Evolutionary conservation across 1,140 invertebrate genomes (phyloP).

Genomic region (Pseudomyrmex concolor): DNA sequence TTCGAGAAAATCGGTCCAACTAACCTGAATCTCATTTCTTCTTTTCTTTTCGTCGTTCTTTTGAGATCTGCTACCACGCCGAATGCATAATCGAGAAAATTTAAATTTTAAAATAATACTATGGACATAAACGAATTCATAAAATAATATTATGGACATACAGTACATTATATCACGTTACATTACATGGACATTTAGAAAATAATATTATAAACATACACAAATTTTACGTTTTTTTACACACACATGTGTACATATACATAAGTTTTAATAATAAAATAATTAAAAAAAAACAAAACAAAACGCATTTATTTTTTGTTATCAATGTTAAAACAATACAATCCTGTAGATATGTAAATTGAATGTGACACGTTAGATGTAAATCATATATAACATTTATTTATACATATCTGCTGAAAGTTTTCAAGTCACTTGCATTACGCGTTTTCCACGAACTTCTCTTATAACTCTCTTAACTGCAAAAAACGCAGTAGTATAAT

Average conservation of each 20-base stretch:
- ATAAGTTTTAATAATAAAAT: no score
- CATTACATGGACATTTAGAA: neutral
- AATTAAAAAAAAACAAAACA: no score
- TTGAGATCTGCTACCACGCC: neutral
- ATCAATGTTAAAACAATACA: no score
- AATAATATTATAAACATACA: neutral
- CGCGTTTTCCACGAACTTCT: neutral
- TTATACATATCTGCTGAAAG: no score
- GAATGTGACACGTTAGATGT: no score
- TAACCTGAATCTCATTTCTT: neutral
- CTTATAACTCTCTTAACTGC: neutral
- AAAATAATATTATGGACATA: neutral
- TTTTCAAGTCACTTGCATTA: no score
- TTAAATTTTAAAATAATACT: neutral
- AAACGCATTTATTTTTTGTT: no score
- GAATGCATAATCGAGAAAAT: slow-evolving; percentile 1
- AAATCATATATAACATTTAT: no score
- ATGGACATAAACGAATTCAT: neutral
- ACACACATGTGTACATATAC: no score
- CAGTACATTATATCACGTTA: neutral
- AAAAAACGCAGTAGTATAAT: slow-evolving; percentile 10
- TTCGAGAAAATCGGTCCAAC: slow-evolving; percentile 14
- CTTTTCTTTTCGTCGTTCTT: neutral
- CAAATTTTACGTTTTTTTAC: neutral
- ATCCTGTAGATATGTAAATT: no score